A percentile compares a stretch with the other conserved stretches of the same genome.
These are phyloP conservation scores for Neostethus bicornis DNA, from an alignment of 2,797 vertebrate species.

Conservation along the genomic window DNA sequence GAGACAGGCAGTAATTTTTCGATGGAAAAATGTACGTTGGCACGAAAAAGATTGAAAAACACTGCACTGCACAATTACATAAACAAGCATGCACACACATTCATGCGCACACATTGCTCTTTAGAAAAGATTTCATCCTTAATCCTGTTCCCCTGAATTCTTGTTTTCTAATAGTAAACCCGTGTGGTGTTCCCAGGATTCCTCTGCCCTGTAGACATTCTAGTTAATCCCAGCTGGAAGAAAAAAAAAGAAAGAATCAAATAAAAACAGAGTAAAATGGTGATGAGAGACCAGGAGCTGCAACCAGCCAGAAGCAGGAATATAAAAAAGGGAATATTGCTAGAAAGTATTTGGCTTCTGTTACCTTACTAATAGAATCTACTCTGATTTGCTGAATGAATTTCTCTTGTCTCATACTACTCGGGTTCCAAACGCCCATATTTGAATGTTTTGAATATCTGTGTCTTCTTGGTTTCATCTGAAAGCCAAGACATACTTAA, in stretches of 20 bases:
- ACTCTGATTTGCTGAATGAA: slow-evolving; percentile 19
- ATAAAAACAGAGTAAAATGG: slow-evolving; percentile 13
- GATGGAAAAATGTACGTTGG: too few species aligned
- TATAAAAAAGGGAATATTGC: slow-evolving; percentile 25
- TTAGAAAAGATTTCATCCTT: slow-evolving; percentile 39
- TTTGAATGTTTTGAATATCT: slow-evolving; percentile 32
- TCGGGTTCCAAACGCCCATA: slow-evolving; percentile 29
- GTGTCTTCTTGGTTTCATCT: slow-evolving; percentile 3
- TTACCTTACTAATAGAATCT: slow-evolving; percentile 61
- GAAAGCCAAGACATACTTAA: slow-evolving; percentile 13
- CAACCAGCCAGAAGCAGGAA: slow-evolving; percentile 8
- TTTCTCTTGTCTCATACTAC: slow-evolving; percentile 26
- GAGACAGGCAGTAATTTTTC: too few species aligned
- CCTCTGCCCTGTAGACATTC: slow-evolving; percentile 32
- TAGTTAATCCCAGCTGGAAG: slow-evolving; percentile 47
- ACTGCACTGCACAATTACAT: slow-evolving; percentile 3
- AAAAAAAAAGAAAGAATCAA: slow-evolving; percentile 5
- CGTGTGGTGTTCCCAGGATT: slow-evolving; percentile 32
- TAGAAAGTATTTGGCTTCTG: slow-evolving; percentile 39
- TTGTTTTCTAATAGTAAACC: slow-evolving; percentile 52
- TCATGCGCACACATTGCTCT: slow-evolving; percentile 16
- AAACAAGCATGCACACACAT: slow-evolving; percentile 9
- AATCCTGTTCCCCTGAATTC: slow-evolving; percentile 39
- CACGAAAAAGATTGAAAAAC: too few species aligned
- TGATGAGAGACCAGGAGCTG: slow-evolving; percentile 24